phyloP scores from a whole-genome alignment of 1,140 invertebrate species.

The Philopotamus ludificatus region DNA sequence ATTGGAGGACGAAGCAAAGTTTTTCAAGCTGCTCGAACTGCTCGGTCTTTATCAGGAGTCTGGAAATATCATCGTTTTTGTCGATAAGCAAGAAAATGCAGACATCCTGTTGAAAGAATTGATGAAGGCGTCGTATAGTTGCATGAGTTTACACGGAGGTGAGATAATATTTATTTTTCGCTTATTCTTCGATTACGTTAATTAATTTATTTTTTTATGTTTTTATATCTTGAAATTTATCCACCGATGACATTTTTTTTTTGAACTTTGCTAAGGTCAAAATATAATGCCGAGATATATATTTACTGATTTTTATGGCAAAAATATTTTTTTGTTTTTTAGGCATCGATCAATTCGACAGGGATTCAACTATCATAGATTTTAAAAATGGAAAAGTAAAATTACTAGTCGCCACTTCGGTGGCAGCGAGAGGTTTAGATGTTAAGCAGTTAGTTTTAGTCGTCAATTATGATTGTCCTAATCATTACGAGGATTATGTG shows the following conservation, averaged over 20 bases:
- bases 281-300: no score
- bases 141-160: slow-evolving; percentile 96
- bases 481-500: slow-evolving; percentile 99
- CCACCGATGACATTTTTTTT: no score
- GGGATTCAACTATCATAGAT: slow-evolving; percentile 96
- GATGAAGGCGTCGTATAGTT: slow-evolving; percentile 94
- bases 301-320: background rate
- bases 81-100: slow-evolving; percentile 98
- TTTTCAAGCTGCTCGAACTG: slow-evolving; percentile 95
- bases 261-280: no score
- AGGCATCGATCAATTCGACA: slow-evolving; percentile 96
- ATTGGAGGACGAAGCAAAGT: slow-evolving; percentile 96
- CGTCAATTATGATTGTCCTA: slow-evolving; percentile 99
- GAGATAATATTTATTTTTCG: slow-evolving; percentile 31
- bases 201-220: slow-evolving; percentile 4
- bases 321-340: slow-evolving; percentile 42
- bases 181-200: background rate
- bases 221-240: background rate
- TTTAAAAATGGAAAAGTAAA: slow-evolving; percentile 94
- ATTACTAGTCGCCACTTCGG: slow-evolving; percentile 88
- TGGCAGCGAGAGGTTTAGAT: slow-evolving; percentile 94
- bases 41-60: slow-evolving; percentile 91
- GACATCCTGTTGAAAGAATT: slow-evolving; percentile 93
- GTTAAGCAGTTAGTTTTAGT: slow-evolving; percentile 98
- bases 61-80: slow-evolving; percentile 95